These are phyloP conservation scores for Glaucidium brasilianum DNA, from an alignment of 2,113 vertebrate genomes.

Conservation along the genomic window DNA sequence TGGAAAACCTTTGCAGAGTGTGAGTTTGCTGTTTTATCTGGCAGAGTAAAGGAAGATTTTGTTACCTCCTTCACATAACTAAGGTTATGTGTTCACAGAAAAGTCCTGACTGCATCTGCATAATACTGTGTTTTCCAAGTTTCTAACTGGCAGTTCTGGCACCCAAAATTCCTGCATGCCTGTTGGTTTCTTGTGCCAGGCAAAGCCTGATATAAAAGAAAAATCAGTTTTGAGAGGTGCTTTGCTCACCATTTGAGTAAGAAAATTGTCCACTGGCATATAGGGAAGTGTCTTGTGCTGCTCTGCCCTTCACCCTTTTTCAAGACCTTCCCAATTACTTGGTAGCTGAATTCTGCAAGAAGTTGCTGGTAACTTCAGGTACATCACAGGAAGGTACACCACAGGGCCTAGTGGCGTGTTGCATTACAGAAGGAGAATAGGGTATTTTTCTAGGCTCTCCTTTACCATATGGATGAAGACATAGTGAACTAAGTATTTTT, in stretches of 20 bases:
- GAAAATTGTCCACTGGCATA: background rate
- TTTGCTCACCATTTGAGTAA: background rate
- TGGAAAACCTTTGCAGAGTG: background rate
- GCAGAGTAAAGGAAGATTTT: background rate
- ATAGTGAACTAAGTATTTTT: background rate
- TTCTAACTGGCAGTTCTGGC: background rate
- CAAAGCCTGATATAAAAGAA: background rate
- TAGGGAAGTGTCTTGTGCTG: background rate
- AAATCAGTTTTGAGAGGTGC: background rate
- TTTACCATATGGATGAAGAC: background rate
- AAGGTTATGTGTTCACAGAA: background rate
- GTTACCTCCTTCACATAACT: background rate
- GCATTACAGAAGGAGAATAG: background rate
- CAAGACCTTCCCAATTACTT: background rate
- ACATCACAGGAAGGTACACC: background rate
- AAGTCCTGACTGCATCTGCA: background rate
- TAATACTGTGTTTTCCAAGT: background rate
- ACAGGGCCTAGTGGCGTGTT: background rate
- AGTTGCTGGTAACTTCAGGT: background rate
- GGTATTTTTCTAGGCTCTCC: background rate
- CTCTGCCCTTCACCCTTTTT: background rate
- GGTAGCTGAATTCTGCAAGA: background rate
- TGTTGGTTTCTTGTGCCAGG: background rate
- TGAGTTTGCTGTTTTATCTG: constrained; percentile 5
- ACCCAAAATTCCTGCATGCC: background rate